These are phyloP conservation scores for Eleginops maclovinus DNA, from an alignment of 2,113 vertebrate species.

Conservation along the genomic window DNA sequence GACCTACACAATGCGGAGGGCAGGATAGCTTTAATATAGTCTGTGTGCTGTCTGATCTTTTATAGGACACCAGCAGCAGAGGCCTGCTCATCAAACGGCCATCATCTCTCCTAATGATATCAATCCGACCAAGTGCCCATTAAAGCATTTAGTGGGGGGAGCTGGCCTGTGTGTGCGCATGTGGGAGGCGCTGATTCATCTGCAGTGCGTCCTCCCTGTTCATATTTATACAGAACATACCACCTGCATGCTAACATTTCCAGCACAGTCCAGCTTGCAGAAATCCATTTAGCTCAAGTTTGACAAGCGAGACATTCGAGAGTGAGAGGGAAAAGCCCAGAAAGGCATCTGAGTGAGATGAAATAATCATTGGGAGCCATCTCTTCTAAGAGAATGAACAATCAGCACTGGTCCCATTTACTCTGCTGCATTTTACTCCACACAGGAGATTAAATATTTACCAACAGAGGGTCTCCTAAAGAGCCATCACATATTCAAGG, in stretches of 20 bases:
- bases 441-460: conserved; percentile 81
- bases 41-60: conserved; percentile 42
- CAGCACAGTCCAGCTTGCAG: conserved; percentile 10
- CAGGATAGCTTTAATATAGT: conserved; percentile 39
- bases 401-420: conserved; percentile 74
- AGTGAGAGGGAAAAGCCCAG: conserved; percentile 37
- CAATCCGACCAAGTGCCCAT: conserved; percentile 66
- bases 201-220: conserved; percentile 1
- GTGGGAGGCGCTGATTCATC: conserved; percentile 47
- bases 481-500: conserved; percentile 58
- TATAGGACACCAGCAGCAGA: conserved; percentile 58
- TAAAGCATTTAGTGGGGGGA: conserved; percentile 70
- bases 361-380: conserved; percentile 80
- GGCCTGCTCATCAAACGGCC: conserved; percentile 72
- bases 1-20: conserved; percentile 4
- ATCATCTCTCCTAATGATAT: conserved; percentile 74
- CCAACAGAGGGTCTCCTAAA: conserved; percentile 52
- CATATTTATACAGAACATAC: neutral
- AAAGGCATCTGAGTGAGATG: conserved; percentile 66
- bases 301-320: conserved; percentile 38
- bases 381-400: conserved; percentile 82
- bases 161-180: conserved; percentile 36
- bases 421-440: conserved; percentile 60
- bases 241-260: neutral
- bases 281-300: conserved; percentile 51